A percentile compares a stretch with the other conserved stretches of the same genome.
phyloP scores from a whole-genome alignment of 2,797 vertebrate genomes.

The Eupleurogrammus muticus region DNA sequence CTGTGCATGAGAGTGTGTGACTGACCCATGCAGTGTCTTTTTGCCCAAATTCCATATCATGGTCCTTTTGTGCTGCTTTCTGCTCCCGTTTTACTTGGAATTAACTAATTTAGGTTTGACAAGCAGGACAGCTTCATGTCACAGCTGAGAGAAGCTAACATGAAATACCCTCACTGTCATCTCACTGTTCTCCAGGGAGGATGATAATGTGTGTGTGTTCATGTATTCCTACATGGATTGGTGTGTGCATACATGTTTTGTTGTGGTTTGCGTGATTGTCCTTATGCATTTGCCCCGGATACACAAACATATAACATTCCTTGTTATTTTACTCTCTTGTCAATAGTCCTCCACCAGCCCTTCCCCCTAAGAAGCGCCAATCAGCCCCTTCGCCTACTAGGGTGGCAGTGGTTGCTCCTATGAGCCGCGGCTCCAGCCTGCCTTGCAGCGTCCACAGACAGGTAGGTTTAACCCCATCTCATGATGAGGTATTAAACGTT shows the following conservation, averaged over 20 bases:
- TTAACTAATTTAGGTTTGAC: slow-evolving; percentile 60
- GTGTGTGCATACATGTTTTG: slow-evolving; percentile 60
- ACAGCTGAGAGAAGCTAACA: slow-evolving; percentile 56
- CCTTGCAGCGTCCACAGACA: slow-evolving; percentile 93
- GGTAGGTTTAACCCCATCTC: slow-evolving; percentile 74
- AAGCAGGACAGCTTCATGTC: slow-evolving; percentile 45
- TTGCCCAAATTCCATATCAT: slow-evolving; percentile 53
- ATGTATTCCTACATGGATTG: slow-evolving; percentile 65
- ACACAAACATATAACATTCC: not conserved
- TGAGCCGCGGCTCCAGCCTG: slow-evolving; percentile 95
- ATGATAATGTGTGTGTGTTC: slow-evolving; percentile 59
- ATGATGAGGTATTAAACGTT: not conserved
- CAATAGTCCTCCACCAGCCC: slow-evolving; percentile 89
- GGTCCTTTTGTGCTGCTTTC: slow-evolving; percentile 41
- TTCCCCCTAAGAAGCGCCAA: slow-evolving; percentile 97
- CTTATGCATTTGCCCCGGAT: not conserved
- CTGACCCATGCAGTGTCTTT: slow-evolving; percentile 62
- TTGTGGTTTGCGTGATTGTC: slow-evolving; percentile 42
- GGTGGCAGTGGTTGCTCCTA: slow-evolving; percentile 95
- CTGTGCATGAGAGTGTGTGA: slow-evolving; percentile 79
- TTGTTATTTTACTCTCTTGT: slow-evolving; percentile 23
- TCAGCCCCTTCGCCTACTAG: slow-evolving; percentile 95
- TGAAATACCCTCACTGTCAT: slow-evolving; percentile 62
- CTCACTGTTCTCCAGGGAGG: slow-evolving; percentile 41
- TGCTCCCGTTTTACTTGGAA: slow-evolving; percentile 56